Base-by-base conservation (phyloP, 2,888 invertebrate species). In the Chromoteleia sp. region DNA sequence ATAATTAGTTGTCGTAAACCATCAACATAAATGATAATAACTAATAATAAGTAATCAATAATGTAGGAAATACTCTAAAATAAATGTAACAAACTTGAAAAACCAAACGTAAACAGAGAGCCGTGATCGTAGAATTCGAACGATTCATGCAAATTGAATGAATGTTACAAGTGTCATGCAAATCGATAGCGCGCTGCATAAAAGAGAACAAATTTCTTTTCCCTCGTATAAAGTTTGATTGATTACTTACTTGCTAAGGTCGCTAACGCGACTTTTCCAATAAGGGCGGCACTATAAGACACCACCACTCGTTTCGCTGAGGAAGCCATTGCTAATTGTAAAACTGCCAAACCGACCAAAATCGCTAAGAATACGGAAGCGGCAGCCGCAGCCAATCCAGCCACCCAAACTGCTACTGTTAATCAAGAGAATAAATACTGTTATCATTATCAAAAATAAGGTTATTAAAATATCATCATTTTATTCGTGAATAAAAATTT, bases 241-340 rank as follows among this genome's bases (percentile, higher is more conserved):
- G 45, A 82, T 84, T 79, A 94, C 95, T 94, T 91, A 97, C 97
- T 95, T 85, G 96, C 96, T 87, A 96, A 89, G 45, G 97, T 93
- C 43, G 96, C 95, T 84, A 97, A 92, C 65, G 96, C 95, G 83
- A 97, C 93, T 93, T 97, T 97, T 88, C 94, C 92, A 92, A 97
- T 95, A 79, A 97, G 95, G 61, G 96, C 94, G 83, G 94, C 93
- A 82, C 95, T 95, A 92, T 97, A 97, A 87, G 95, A 94, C 92
- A 97, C 93, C 82, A 95, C 94, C 81, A 97, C 95, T 88, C 95
- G 94, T 91, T 97, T 97, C 89, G 95, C 95, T 59, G 97, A 97
- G 63, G 96, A 96, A 88, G 97, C 95, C 97, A 97, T 97, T 83
- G 97, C 96, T 84, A 97, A 93, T 92, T 97, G 97, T 83, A 97